Conservation (phyloP, 2,113 vertebrate genomes). For the Phaethon lepturus region DNA sequence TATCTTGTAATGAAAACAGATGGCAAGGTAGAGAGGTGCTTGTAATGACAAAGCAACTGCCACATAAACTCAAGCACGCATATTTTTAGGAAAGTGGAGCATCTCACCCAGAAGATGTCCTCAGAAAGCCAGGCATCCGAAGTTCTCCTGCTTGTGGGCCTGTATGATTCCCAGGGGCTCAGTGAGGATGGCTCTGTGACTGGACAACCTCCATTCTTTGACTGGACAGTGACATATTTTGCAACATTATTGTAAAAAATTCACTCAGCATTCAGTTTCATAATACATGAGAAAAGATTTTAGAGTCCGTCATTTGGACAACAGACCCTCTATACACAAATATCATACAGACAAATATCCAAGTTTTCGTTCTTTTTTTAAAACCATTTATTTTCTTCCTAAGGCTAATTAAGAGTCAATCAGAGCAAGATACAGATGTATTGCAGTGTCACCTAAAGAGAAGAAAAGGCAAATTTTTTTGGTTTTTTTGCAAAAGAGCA, state of each 20-base stretch:
- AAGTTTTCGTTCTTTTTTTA: background rate
- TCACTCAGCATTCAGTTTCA: background rate
- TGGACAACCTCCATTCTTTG: background rate
- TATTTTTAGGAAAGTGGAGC: background rate
- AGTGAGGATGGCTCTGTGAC: background rate
- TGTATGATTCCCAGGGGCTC: background rate
- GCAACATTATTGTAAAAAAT: background rate
- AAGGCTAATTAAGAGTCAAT: background rate
- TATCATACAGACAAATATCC: background rate
- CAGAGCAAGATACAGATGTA: background rate
- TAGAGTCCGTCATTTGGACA: background rate
- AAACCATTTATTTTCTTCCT: background rate
- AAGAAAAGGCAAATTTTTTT: background rate
- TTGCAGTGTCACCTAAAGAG: background rate
- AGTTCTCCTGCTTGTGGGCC: background rate
- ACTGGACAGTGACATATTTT: background rate
- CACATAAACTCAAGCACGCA: accelerated
- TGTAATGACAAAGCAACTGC: background rate
- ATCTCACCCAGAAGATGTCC: background rate
- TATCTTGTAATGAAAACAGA: background rate
- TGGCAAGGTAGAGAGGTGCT: background rate
- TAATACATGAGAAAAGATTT: background rate
- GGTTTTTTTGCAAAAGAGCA: background rate
- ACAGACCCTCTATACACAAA: background rate
- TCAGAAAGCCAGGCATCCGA: background rate